These are phyloP conservation scores for Egretta garzetta DNA, from an alignment of 2,113 vertebrate species.

Conservation along the genomic window DNA sequence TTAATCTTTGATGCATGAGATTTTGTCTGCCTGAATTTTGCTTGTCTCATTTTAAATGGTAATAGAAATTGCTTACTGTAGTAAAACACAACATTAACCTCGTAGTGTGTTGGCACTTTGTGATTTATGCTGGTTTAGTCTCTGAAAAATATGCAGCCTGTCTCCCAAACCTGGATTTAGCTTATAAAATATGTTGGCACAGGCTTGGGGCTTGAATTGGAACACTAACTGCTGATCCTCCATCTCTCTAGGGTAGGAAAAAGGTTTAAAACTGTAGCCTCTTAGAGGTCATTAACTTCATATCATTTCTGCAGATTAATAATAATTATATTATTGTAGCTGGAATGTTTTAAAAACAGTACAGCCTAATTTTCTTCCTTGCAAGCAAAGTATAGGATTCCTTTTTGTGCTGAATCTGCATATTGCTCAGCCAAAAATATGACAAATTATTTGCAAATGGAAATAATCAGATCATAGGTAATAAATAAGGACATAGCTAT, in stretches of 20 bases:
- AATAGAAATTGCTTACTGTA: slow-evolving; percentile 68
- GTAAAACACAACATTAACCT: slow-evolving; percentile 69
- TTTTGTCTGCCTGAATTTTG: slow-evolving; percentile 58
- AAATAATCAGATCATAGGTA: not conserved
- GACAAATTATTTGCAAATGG: not conserved
- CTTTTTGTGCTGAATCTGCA: slow-evolving; percentile 8
- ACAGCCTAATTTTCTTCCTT: not conserved
- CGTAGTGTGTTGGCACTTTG: slow-evolving; percentile 37
- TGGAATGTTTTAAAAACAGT: slow-evolving; percentile 11
- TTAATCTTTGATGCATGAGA: slow-evolving; percentile 31
- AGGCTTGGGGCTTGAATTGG: not conserved
- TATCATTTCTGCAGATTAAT: slow-evolving; percentile 14
- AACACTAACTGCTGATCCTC: not conserved
- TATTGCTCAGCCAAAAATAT: not conserved
- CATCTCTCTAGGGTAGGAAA: not conserved
- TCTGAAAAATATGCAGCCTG: slow-evolving; percentile 53
- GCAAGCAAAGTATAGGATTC: not conserved
- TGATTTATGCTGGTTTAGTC: slow-evolving; percentile 59
- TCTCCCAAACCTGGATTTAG: slow-evolving; percentile 46
- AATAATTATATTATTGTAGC: slow-evolving; percentile 23
- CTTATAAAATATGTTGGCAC: slow-evolving; percentile 53
- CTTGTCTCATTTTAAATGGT: slow-evolving; percentile 63
- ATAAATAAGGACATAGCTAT: not conserved
- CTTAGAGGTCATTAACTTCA: not conserved
- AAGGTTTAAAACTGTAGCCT: slow-evolving; percentile 14